phyloP scores from a whole-genome alignment of 2,113 vertebrate species.

The Elgaria multicarinata region DNA sequence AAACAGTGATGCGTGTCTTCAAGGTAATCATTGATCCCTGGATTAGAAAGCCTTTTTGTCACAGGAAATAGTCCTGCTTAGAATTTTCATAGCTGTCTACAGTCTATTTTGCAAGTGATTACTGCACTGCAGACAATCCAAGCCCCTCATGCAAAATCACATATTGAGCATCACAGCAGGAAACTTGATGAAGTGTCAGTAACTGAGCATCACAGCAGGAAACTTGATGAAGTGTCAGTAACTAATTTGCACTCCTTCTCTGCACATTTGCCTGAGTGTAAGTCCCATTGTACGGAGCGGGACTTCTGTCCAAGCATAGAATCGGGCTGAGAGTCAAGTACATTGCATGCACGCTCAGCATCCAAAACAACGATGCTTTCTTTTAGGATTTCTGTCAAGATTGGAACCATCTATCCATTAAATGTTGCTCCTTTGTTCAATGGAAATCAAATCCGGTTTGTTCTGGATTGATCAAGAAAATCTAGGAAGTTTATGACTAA shows the following conservation, averaged over 20 bases:
- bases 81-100: neutral
- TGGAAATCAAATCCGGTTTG: neutral
- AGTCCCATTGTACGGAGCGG: neutral
- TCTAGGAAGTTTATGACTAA: neutral
- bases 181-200: neutral
- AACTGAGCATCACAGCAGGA: neutral
- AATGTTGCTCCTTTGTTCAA: neutral
- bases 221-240: neutral
- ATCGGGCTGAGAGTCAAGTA: neutral
- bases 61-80: neutral
- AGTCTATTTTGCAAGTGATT: conserved; percentile 7
- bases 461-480: neutral
- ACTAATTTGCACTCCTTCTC: neutral
- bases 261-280: neutral
- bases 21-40: neutral
- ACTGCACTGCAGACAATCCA: neutral
- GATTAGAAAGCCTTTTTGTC: neutral
- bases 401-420: neutral
- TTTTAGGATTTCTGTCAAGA: neutral
- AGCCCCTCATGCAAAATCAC: neutral
- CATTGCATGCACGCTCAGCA: neutral
- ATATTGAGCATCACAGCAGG: neutral
- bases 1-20: neutral
- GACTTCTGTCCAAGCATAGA: neutral
- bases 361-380: neutral